A percentile compares a stretch with the other conserved stretches of the same genome.
Conservation (phyloP, 2,797 vertebrate species). For the Allobates femoralis region DNA sequence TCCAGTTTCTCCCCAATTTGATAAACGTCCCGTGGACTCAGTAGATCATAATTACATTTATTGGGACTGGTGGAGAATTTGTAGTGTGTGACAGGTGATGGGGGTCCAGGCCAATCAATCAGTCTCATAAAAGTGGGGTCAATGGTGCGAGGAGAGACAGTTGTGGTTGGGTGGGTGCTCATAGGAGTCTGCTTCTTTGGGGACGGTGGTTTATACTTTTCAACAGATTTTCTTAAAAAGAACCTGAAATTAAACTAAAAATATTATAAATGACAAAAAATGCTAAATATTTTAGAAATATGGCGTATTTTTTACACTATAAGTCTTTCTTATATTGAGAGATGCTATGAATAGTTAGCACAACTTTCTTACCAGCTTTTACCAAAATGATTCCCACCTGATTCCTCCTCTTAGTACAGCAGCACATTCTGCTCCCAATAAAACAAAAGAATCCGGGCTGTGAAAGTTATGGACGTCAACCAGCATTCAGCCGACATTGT, state of each 20-base stretch:
- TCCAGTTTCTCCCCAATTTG: constrained; percentile 63
- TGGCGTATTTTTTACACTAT: too few species aligned
- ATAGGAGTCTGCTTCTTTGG: not conserved
- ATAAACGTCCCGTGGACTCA: constrained; percentile 48
- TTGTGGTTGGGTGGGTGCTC: not conserved
- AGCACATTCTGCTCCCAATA: too few species aligned
- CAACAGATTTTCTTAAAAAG: not conserved
- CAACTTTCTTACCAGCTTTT: too few species aligned
- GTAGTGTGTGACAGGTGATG: not conserved
- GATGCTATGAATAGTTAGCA: too few species aligned
- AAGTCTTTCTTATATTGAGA: too few species aligned
- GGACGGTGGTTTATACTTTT: not conserved
- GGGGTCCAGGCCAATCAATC: constrained; percentile 21
- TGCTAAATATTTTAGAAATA: too few species aligned
- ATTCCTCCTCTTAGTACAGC: too few species aligned
- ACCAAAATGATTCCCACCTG: too few species aligned
- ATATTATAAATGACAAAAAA: not conserved
- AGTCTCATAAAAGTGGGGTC: not conserved
- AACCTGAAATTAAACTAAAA: not conserved
- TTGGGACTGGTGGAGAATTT: constrained; percentile 53
- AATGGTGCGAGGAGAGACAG: not conserved
- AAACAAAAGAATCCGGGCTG: too few species aligned
- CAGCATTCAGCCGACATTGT: too few species aligned
- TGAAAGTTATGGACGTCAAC: too few species aligned
- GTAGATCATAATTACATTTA: constrained; percentile 15